Conservation (phyloP, 2,797 vertebrate genomes). For the Thalassophryne amazonica region DNA sequence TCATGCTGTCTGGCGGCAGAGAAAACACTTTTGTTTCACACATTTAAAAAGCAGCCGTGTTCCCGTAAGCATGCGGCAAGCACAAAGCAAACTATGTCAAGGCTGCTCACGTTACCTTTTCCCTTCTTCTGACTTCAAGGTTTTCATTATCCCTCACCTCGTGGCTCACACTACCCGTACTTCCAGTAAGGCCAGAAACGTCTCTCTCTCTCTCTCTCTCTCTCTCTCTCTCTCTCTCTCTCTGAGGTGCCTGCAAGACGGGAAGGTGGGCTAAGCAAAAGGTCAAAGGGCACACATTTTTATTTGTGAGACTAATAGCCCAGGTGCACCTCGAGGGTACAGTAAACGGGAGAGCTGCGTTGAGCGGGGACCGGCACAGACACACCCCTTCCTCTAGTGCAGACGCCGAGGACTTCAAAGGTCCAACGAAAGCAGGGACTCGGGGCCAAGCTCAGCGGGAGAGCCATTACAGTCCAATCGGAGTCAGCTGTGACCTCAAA, state of each 20-base stretch:
- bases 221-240: conserved; percentile 17
- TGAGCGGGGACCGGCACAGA: conserved; percentile 14
- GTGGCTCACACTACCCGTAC: conserved; percentile 13
- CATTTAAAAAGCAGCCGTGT: conserved; percentile 33
- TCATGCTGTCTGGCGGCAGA: conserved; percentile 20
- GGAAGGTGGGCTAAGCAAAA: conserved; percentile 39
- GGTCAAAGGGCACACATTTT: conserved; percentile 70
- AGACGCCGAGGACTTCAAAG: conserved; percentile 59
- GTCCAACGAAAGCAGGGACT: conserved; percentile 34
- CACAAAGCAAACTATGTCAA: conserved; percentile 20
- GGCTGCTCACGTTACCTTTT: conserved; percentile 32
- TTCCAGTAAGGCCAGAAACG: conserved; percentile 35
- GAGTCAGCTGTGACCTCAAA: conserved; percentile 67
- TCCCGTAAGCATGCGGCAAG: conserved; percentile 30
- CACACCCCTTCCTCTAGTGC: conserved; percentile 44
- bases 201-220: conserved; percentile 5
- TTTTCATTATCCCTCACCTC: conserved; percentile 31
- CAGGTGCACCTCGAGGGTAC: conserved; percentile 66
- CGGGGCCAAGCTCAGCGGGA: conserved; percentile 50
- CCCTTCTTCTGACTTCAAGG: conserved; percentile 21
- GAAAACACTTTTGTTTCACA: conserved; percentile 39
- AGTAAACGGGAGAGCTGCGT: conserved; percentile 31
- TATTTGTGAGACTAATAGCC: conserved; percentile 67
- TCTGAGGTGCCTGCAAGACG: conserved; percentile 12
- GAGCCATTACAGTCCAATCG: conserved; percentile 60